These are phyloP conservation scores for Momotus momota DNA, from an alignment of 2,797 vertebrate species.

Conservation along the genomic window DNA sequence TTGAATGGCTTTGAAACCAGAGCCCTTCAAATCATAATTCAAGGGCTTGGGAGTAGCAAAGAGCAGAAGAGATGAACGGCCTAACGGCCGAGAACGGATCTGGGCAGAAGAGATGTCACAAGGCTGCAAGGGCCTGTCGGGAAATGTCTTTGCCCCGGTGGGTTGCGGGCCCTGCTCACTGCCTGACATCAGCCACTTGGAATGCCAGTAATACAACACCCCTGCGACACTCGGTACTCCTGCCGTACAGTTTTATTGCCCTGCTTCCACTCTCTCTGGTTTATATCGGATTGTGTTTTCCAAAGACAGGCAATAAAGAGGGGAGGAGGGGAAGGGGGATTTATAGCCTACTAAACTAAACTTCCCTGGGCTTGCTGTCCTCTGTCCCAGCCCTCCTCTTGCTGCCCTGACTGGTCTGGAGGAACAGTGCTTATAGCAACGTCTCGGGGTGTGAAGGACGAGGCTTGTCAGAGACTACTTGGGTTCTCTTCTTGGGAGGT, in stretches of 20 bases:
- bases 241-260: slow-evolving; percentile 69
- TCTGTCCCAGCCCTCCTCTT: slow-evolving; percentile 42
- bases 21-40: slow-evolving; percentile 14
- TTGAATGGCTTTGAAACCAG: slow-evolving; percentile 42
- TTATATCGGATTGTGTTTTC: slow-evolving; percentile 75
- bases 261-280: slow-evolving; percentile 65
- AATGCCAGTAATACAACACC: slow-evolving; percentile 69
- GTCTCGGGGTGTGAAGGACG: slow-evolving; percentile 18
- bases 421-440: not conserved
- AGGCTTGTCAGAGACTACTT: slow-evolving; percentile 37
- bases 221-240: slow-evolving; percentile 34
- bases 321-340: slow-evolving; percentile 62
- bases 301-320: slow-evolving; percentile 72
- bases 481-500: slow-evolving; percentile 46
- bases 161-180: slow-evolving; percentile 4
- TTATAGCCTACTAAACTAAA: slow-evolving; percentile 71
- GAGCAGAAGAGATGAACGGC: not conserved
- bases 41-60: slow-evolving; percentile 35
- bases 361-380: slow-evolving; percentile 68
- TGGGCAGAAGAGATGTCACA: slow-evolving; percentile 41
- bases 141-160: slow-evolving; percentile 9
- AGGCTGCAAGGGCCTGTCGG: not conserved
- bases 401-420: not conserved
- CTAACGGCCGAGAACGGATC: not conserved
- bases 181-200: slow-evolving; percentile 44